Conservation (phyloP, 2,797 vertebrate species). For the Megalops cyprinoides region DNA sequence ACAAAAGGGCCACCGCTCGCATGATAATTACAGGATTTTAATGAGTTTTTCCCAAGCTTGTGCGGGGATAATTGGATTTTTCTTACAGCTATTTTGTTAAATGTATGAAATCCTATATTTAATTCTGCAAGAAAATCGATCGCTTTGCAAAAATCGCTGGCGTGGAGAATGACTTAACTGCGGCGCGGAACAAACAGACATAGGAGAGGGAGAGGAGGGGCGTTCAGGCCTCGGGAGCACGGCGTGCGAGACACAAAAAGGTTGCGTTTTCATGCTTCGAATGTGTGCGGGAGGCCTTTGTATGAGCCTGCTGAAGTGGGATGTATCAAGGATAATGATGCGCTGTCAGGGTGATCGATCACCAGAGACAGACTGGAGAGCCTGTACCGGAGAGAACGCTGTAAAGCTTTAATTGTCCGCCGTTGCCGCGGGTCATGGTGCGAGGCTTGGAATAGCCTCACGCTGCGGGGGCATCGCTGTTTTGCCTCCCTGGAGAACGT, state of each 20-base stretch:
- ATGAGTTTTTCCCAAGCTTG: conserved; percentile 56
- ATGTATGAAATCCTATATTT: conserved; percentile 61
- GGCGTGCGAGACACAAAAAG: not conserved
- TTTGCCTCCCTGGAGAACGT: not conserved
- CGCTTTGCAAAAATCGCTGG: conserved; percentile 39
- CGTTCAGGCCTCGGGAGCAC: not conserved
- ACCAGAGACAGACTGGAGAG: not conserved
- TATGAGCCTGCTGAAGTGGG: not conserved
- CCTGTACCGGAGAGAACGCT: not conserved
- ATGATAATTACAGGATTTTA: conserved; percentile 55
- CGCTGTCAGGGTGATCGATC: not conserved
- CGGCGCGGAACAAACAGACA: not conserved
- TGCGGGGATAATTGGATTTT: conserved; percentile 57
- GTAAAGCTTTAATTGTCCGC: not conserved
- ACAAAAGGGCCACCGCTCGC: conserved; percentile 44
- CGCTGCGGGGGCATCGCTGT: not conserved
- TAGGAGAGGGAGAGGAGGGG: not conserved
- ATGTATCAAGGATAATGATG: not conserved
- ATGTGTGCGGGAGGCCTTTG: not conserved
- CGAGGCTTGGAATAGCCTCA: not conserved
- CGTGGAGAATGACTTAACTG: conserved; percentile 27
- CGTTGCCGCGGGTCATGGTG: not conserved
- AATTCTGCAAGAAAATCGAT: conserved; percentile 59
- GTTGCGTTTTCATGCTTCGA: not conserved
- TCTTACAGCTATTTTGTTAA: conserved; percentile 60